Evolutionary conservation across 2,888 invertebrate species (phyloP), one percentile per base, ranked within the genome.

Genomic region (Tribolium freemani): DNA sequence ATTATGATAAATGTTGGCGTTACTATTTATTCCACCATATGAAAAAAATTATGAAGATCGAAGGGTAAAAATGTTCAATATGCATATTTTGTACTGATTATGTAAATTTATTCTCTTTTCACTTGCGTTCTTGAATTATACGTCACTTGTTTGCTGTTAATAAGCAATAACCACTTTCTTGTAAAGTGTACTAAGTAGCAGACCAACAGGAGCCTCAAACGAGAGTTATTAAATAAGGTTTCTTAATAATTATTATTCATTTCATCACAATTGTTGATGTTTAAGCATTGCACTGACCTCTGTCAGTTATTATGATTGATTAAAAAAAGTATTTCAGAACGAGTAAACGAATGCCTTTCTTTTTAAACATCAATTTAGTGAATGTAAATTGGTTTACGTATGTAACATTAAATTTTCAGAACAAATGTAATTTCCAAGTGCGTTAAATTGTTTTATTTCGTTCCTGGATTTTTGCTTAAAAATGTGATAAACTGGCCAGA

Each of bases 1-100:
- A 72, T 72, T 58, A 67, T 44, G 11, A 51, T 45, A 53, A 56
- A 26, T 46, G 38, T n/a, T n/a, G n/a, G 26, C n/a, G n/a, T n/a
- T n/a, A n/a, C n/a, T n/a, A n/a, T n/a, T n/a, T n/a, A 16, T 16
- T 16, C 16, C 16, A 16, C 16, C 16, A 16, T 16, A 16, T 2
- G 16, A 16, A 16, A 16, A n/a, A 16, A 16, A 16, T 16, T 16
- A 2, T 16, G 16, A 16, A 16, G 16, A 16, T 16, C 16, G 16
- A n/a, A 2, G 16, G 16, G 16, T 16, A 16, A 16, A 16, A 16
- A 16, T 38, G 8, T 38, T 38, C 38, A 38, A n/a, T 38, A 38
- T n/a, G 5, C 9, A 31, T 31, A 31, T 31, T 31, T 31, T 9
- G 9, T n/a, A n/a, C 38, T 9, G 38, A n/a, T 38, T 38, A 38